Evolutionary conservation across 2,888 invertebrate species (phyloP), one percentile per base, ranked within the genome.

Genomic region (Lordiphosa andalusiaca): DNA sequence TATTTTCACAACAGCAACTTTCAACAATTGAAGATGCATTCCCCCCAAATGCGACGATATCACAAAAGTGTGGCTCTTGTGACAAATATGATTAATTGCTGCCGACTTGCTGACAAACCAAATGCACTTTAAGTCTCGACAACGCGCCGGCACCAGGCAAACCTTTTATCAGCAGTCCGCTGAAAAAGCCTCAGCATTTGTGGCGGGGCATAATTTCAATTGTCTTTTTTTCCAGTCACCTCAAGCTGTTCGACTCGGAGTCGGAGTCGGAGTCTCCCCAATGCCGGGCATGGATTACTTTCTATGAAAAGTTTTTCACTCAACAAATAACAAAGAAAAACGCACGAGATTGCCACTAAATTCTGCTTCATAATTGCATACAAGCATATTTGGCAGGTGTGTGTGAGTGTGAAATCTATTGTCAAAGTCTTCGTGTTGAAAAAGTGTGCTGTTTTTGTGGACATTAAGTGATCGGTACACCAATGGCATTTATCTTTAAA

Each of bases 281-380:
- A 44, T 53, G 51, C 41, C 25, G 39, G 25, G 23, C 33, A 39
- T 40, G 30, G 41, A 42, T 53, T 33, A 49, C 48, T 71, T 63
- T 63, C 65, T 61, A 55, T 59, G 30, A 39, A 48, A 52, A 44
- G 38, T 53, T 56, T 67, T 64, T 62, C 56, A 60, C 55, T 56
- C 57, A 58, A 49, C 51, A 61, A 67, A 61, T 64, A 61, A 53
- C 37, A 53, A 60, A 49, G 63, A 73, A 72, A 72, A 53, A 48
- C 59, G 51, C 64, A 61, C 52, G 54, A 60, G 70, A 70, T 61
- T 70, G 48, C 60, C 71, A 40, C 62, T 55, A 55, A 72, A 69
- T 72, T 72, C 63, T 75, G 65, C 69, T 51, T 41, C 64, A 67
- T 69, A 54, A 58, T 64, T 64, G 67, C 19, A 25, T 48, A 53